Percentiles rank a stretch among this genome's conserved stretches.
These are phyloP conservation scores for Brachionus rubens DNA, from an alignment of 1,140 invertebrate species.

Conservation along the genomic window DNA sequence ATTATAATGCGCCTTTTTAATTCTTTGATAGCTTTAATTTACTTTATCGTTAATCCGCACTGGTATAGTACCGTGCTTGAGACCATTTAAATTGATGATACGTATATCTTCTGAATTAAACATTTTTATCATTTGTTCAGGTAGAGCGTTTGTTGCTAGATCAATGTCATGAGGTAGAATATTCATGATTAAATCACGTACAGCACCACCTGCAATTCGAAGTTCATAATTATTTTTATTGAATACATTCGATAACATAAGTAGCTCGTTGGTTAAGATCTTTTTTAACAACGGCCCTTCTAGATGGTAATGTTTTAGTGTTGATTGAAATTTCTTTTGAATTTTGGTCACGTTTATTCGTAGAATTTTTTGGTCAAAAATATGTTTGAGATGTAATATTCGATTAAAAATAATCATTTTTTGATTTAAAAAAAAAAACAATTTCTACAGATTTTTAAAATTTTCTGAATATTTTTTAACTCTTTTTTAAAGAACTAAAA, in stretches of 20 bases:
- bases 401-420: no score
- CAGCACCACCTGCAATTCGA: conserved; percentile 91
- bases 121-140: conserved; percentile 66
- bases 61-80: conserved; percentile 97
- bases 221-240: conserved; percentile 63
- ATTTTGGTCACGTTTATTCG: no score
- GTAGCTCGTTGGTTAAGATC: conserved; percentile 33
- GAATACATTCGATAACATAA: conserved; percentile 8
- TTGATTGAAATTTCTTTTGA: neutral
- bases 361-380: no score
- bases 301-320: neutral
- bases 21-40: neutral
- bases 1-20: neutral
- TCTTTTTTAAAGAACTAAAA: no score
- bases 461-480: no score
- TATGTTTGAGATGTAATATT: no score
- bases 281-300: neutral
- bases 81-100: conserved; percentile 87
- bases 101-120: conserved; percentile 64
- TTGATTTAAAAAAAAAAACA: no score
- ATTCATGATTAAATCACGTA: conserved; percentile 80
- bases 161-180: conserved; percentile 84
- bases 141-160: conserved; percentile 94
- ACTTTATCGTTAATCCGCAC: conserved; percentile 78
- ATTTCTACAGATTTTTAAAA: no score